Percentiles rank a stretch among this genome's conserved stretches.
These are phyloP conservation scores for Pecten maximus DNA, from an alignment of 2,888 invertebrate species.

Conservation along the genomic window DNA sequence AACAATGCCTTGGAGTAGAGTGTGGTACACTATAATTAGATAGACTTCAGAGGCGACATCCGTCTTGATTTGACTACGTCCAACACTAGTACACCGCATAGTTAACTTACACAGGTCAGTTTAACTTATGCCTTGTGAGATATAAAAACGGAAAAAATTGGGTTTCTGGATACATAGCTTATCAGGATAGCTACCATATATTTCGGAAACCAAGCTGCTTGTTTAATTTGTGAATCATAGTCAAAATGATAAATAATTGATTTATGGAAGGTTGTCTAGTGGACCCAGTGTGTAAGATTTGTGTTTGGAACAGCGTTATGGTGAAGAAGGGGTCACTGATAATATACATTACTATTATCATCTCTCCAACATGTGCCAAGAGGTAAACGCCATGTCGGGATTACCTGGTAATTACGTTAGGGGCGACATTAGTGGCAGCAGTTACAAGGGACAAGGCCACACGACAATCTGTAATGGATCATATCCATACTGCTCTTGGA, in stretches of 20 bases:
- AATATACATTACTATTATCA: neutral
- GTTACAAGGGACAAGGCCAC: neutral
- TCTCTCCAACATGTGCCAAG: neutral
- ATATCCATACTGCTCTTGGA: neutral
- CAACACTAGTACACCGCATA: neutral
- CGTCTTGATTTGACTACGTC: neutral
- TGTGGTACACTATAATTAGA: neutral
- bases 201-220: neutral
- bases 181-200: neutral
- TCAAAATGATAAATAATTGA: neutral
- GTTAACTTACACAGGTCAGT: neutral
- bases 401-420: constrained; percentile 7
- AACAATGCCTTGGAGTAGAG: neutral
- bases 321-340: neutral
- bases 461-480: neutral
- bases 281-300: neutral
- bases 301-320: neutral
- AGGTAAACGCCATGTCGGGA: neutral
- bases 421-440: neutral
- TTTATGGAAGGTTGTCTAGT: neutral
- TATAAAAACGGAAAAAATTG: neutral
- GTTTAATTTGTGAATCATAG: neutral
- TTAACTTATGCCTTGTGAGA: neutral
- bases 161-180: neutral
- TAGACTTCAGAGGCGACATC: neutral